phyloP scores from a whole-genome alignment of 2,113 vertebrate genomes.

The Piliocolobus tephrosceles region DNA sequence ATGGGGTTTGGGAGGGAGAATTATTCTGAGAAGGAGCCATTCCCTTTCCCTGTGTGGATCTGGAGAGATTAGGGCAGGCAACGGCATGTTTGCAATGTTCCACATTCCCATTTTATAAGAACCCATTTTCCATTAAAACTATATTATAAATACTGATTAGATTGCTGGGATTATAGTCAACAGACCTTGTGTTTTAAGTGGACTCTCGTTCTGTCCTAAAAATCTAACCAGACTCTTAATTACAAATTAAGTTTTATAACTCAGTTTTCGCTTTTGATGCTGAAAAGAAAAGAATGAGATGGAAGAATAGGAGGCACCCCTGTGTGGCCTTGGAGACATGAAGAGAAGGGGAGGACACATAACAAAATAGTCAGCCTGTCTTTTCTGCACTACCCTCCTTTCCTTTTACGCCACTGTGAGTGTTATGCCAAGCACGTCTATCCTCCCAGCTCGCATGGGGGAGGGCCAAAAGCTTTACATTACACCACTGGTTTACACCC shows the following conservation, averaged over 20 bases:
- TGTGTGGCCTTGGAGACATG: not conserved
- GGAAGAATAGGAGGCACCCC: not conserved
- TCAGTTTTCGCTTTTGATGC: not conserved
- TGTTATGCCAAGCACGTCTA: constrained; percentile 34
- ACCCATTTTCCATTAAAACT: not conserved
- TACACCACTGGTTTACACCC: constrained; percentile 79
- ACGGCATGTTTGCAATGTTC: not conserved
- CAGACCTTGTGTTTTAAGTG: not conserved
- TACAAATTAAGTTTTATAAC: not conserved
- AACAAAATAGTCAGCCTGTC: not conserved
- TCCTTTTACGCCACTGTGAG: not conserved
- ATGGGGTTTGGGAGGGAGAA: not conserved
- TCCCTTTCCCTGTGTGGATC: not conserved
- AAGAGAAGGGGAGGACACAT: not conserved
- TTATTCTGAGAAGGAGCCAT: not conserved
- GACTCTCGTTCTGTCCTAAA: constrained; percentile 15
- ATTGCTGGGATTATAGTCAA: not conserved
- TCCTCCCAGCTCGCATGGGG: not conserved
- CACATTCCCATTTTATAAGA: not conserved
- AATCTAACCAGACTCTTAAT: constrained; percentile 34
- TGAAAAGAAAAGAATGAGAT: not conserved
- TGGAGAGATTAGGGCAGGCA: not conserved
- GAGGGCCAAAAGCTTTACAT: constrained; percentile 72
- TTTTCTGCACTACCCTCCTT: not conserved
- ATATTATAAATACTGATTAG: not conserved